Base-by-base conservation (phyloP, 2,888 invertebrate species). In the Augochlorella aurata region DNA sequence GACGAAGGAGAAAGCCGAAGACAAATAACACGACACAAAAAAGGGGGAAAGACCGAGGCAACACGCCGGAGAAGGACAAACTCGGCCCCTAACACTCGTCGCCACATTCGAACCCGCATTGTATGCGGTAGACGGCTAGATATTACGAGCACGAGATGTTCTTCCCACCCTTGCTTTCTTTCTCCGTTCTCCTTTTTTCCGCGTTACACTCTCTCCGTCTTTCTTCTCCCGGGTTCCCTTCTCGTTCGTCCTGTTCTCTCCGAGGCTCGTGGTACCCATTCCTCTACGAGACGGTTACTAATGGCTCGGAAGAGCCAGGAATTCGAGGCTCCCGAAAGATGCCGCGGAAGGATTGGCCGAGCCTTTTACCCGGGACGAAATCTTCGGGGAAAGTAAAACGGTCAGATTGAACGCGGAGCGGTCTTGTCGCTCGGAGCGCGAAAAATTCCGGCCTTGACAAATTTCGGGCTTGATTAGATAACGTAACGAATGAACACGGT, bases 101-200 rank as follows among this genome's bases (percentile, higher is more conserved):
- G 82, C 77, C 81, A 72, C 75, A 74, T 87, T 83, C 81, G 82
- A 87, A 84, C 85, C 80, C 87, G 81, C 86, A 88, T 88, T 88
- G 88, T 89, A 80, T 81, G 77, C 72, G 68, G 67, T 84, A 84
- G 85, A 82, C 87, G 84, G 84, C 71, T 79, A 82, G 88, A 89
- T 88, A 89, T 88, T 88, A 89, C 88, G 84, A 81, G 87, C 71
- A 69, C 83, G 81, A 83, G 87, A 85, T 85, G 83, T 85, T 89
- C 78, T 83, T 89, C 77, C 72, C 45, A n/a, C 63, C 38, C 54
- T 70, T 69, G 74, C 78, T 72, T 65, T 72, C 73, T 66, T 73
- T 61, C 52, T 44, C 16, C 45, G 38, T 74, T n/a, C 71, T 63
- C 67, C 71, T 54, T 65, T 18, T 14, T 50, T 67, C 63, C 61